phyloP scores from a whole-genome alignment of 2,113 vertebrate species.

The Castor canadensis region DNA sequence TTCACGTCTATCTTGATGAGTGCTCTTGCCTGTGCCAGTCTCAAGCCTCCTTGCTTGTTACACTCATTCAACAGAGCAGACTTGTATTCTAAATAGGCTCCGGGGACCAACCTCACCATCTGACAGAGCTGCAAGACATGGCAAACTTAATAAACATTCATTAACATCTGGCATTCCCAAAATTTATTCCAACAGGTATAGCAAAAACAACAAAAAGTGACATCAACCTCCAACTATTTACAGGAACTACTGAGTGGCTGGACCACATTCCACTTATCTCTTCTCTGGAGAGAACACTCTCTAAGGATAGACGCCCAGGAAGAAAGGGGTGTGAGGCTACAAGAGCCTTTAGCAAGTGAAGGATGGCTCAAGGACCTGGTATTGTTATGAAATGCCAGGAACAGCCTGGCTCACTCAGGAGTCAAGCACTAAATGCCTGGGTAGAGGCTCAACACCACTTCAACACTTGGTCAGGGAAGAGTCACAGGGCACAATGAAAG shows the following conservation, averaged over 20 bases:
- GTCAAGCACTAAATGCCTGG: background rate
- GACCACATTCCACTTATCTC: constrained; percentile 65
- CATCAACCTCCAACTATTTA: constrained; percentile 76
- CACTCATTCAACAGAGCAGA: constrained; percentile 96
- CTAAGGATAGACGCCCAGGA: constrained; percentile 20
- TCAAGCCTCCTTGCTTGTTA: constrained; percentile 95
- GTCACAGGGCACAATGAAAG: background rate
- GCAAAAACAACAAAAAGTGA: constrained; percentile 57
- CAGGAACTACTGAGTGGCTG: constrained; percentile 67
- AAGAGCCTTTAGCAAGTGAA: background rate
- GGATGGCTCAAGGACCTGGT: background rate
- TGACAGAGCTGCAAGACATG: constrained; percentile 93
- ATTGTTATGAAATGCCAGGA: background rate
- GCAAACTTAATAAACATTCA: constrained; percentile 78
- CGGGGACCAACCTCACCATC: constrained; percentile 97
- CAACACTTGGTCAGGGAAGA: background rate
- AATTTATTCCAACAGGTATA: constrained; percentile 54
- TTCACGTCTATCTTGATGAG: constrained; percentile 99
- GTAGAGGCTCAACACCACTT: background rate
- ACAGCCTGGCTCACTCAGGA: background rate
- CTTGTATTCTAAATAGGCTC: constrained; percentile 98
- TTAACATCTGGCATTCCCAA: constrained; percentile 56
- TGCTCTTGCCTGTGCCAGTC: constrained; percentile 95
- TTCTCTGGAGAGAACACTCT: constrained; percentile 66
- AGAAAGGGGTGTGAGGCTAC: background rate